phyloP scores from a whole-genome alignment of 2,888 invertebrate genomes.

The Himalopsyche anomala region DNA sequence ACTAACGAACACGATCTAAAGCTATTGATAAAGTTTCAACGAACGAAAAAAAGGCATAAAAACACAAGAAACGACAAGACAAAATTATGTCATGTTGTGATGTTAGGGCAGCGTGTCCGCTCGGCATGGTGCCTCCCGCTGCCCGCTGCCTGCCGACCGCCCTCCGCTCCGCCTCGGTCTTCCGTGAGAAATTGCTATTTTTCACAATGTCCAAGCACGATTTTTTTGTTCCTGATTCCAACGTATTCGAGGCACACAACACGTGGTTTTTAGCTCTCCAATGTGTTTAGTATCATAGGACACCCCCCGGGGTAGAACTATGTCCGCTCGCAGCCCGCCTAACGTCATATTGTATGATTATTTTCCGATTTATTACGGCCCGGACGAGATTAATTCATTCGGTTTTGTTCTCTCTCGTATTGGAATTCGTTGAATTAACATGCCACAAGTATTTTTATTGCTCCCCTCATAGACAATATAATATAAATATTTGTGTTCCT shows the following conservation, averaged over 20 bases:
- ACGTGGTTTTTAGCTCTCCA: slow-evolving; percentile 56
- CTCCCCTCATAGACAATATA: slow-evolving; percentile 45
- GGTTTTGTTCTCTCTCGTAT: slow-evolving; percentile 56
- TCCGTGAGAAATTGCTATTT: slow-evolving; percentile 64
- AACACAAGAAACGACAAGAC: slow-evolving; percentile 58
- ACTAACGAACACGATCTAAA: slow-evolving; percentile 60
- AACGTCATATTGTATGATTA: slow-evolving; percentile 61
- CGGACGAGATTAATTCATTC: slow-evolving; percentile 59
- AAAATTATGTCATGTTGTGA: slow-evolving; percentile 65
- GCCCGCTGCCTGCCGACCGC: slow-evolving; percentile 23
- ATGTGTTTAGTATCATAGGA: slow-evolving; percentile 60
- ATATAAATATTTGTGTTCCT: slow-evolving; percentile 26
- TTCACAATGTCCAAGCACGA: slow-evolving; percentile 61
- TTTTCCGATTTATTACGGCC: slow-evolving; percentile 61
- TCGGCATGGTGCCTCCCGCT: slow-evolving; percentile 57
- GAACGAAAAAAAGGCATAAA: slow-evolving; percentile 51
- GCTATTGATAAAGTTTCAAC: slow-evolving; percentile 55
- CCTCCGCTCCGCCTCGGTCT: slow-evolving; percentile 47
- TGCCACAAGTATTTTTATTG: slow-evolving; percentile 61
- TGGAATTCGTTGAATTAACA: slow-evolving; percentile 60
- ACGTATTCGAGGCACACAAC: slow-evolving; percentile 15
- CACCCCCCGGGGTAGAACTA: slow-evolving; percentile 57
- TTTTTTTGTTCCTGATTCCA: slow-evolving; percentile 45
- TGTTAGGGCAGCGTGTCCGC: slow-evolving; percentile 62
- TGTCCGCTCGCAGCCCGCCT: slow-evolving; percentile 50